A percentile compares a stretch with the other conserved stretches of the same genome.
phyloP scores from a whole-genome alignment of 2,797 vertebrate species.

The Oreochromis mossambicus region DNA sequence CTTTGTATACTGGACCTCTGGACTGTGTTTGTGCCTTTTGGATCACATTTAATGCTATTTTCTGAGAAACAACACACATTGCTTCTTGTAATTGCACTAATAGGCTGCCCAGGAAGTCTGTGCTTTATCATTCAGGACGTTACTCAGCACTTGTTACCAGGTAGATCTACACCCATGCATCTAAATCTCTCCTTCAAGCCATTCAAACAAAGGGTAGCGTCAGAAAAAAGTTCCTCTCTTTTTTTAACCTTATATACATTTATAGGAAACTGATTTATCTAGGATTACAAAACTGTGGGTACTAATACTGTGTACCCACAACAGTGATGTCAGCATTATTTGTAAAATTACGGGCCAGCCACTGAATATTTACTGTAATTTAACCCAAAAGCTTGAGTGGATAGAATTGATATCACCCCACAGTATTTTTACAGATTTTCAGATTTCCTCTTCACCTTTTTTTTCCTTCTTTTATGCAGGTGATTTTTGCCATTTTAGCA shows the following conservation, averaged over 20 bases:
- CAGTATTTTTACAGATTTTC: neutral
- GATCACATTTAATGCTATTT: neutral
- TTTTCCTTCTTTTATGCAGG: fast-evolving
- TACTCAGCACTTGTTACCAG: neutral
- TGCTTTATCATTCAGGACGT: neutral
- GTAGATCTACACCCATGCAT: neutral
- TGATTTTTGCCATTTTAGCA: neutral
- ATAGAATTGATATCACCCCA: fast-evolving
- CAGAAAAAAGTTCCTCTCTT: neutral
- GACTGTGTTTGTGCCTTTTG: neutral
- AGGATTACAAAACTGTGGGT: neutral
- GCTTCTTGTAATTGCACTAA: neutral
- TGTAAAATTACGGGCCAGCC: neutral
- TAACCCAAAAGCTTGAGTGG: neutral
- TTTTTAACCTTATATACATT: neutral
- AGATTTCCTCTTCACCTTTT: neutral
- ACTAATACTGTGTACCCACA: neutral
- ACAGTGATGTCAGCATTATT: neutral
- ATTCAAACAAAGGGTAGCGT: neutral
- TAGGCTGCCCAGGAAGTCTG: neutral
- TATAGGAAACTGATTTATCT: neutral
- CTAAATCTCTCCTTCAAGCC: fast-evolving
- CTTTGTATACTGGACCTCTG: neutral
- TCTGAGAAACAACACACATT: neutral
- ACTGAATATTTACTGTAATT: neutral